Base-by-base conservation (phyloP, 2,797 vertebrate species). In the Selene dorsalis region DNA sequence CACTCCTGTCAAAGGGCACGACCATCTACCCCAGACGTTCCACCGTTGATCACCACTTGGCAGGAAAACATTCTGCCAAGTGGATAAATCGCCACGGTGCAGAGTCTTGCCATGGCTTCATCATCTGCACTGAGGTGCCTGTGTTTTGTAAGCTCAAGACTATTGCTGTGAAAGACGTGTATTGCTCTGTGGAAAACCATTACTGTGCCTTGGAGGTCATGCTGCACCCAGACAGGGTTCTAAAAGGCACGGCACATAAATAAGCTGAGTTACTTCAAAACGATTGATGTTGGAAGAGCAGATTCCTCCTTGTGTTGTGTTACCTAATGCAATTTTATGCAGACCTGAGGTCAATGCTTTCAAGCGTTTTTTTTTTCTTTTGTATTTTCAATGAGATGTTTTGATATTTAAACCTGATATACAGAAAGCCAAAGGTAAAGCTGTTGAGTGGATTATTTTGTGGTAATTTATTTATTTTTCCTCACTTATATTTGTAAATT, bases 81-180 rank as follows among this genome's bases (percentile, higher is more conserved):
- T 82, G 75, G 57, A 68, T 82, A 35, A 83, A 84, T 63, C 14
- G 76, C 52, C 41, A 78, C 7, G 18, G 32, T 59, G 73, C 67
- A 72, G 32, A 35, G 32, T 35, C 7, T 35, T 2, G 80, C 17
- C 14, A 1, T 66, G 77, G 81, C 65, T 72, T 77, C 20, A 50
- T 83, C 26, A 66, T 88, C 7, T 88, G 78, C 16, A 32, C 63
- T 60, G 57, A 83, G 75, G 85, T 72, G 71, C 84, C 76, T 52
- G 67, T 86, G 10, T 77, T 86, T 75, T 83, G 58, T 72, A 61
- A 80, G 20, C 78, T 85, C 10, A 60, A 77, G 10, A 68, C n/a
- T 6, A 59, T 79, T 76, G 66, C 32, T 85, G 83, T 85, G 17
- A 83, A 84, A 72, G 50, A 84, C 80, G 1, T 66, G 77, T 75